Evolutionary conservation across 2,888 invertebrate genomes (phyloP).

Genomic region (Rotaria macrura): DNA sequence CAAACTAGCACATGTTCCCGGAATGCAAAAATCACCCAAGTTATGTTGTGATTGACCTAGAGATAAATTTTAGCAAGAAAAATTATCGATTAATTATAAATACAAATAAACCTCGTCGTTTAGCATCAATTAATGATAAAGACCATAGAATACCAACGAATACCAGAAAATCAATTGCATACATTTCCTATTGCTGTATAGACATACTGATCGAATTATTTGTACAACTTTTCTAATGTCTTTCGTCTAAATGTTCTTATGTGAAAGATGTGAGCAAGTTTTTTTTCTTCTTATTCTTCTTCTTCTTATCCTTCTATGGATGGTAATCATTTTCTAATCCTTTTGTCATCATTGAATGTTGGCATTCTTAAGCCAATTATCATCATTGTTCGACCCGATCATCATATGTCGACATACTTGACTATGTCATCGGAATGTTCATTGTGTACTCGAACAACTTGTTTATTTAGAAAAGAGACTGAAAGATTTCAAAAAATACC

Average conservation of each 20-base stretch:
- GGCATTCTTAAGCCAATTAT: not conserved
- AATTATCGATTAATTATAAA: not conserved
- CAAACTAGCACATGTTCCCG: slow-evolving; percentile 23
- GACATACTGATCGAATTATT: not conserved
- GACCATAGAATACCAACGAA: not conserved
- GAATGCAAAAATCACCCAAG: slow-evolving; percentile 30
- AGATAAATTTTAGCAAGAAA: not conserved
- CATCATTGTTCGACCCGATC: not conserved
- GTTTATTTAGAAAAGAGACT: not conserved
- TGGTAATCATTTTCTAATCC: not conserved
- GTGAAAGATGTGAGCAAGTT: not conserved
- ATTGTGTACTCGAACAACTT: not conserved
- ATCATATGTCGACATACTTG: not conserved
- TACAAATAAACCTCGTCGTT: not conserved
- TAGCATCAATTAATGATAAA: not conserved
- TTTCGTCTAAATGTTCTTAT: not conserved
- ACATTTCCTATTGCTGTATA: not conserved
- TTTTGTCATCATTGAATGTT: not conserved
- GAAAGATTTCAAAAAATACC: not conserved
- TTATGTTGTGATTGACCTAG: slow-evolving; percentile 18
- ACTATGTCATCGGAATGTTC: not conserved
- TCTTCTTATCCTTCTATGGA: not conserved
- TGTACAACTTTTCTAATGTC: not conserved
- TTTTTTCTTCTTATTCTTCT: no score
- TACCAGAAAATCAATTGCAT: not conserved